A percentile compares a stretch with the other conserved stretches of the same genome.
phyloP scores from a whole-genome alignment of 2,797 vertebrate genomes.

The Jordanella pulchra region DNA sequence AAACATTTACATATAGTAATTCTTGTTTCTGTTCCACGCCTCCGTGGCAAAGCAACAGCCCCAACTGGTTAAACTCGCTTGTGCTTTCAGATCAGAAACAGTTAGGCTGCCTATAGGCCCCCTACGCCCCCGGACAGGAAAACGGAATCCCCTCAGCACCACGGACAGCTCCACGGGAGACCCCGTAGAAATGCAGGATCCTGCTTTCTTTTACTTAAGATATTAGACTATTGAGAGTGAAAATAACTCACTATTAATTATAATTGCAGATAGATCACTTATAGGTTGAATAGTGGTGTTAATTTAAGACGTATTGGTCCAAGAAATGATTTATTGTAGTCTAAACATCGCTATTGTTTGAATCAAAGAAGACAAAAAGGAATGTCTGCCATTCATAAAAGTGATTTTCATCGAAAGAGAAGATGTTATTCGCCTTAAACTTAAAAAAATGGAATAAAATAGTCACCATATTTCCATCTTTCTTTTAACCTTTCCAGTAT shows the following conservation, averaged over 20 bases:
- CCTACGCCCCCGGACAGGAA: constrained; percentile 1
- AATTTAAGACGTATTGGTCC: not conserved
- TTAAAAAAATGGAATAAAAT: too few relatives aligned
- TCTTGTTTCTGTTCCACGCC: not conserved
- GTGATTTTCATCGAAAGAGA: not conserved
- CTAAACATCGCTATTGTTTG: not conserved
- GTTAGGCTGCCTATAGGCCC: not conserved
- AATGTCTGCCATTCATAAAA: not conserved
- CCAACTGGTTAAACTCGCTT: not conserved
- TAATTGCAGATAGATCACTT: too few relatives aligned
- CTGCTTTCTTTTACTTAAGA: not conserved
- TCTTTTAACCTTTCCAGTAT: too few relatives aligned
- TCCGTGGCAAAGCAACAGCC: not conserved
- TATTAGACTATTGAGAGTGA: too few relatives aligned
- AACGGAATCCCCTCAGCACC: constrained; percentile 66
- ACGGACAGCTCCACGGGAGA: constrained; percentile 71
- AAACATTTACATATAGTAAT: not conserved
- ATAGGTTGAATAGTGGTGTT: not conserved
- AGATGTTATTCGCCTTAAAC: too few relatives aligned
- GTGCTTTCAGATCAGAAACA: not conserved
- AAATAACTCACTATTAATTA: too few relatives aligned
- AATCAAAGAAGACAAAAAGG: too few relatives aligned
- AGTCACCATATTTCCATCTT: too few relatives aligned
- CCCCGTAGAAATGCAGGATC: not conserved
- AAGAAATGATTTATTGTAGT: not conserved